Percentiles rank a stretch among this genome's conserved stretches.
These are phyloP conservation scores for Cenopis cana DNA, from an alignment of 2,888 invertebrate species.

Conservation along the genomic window DNA sequence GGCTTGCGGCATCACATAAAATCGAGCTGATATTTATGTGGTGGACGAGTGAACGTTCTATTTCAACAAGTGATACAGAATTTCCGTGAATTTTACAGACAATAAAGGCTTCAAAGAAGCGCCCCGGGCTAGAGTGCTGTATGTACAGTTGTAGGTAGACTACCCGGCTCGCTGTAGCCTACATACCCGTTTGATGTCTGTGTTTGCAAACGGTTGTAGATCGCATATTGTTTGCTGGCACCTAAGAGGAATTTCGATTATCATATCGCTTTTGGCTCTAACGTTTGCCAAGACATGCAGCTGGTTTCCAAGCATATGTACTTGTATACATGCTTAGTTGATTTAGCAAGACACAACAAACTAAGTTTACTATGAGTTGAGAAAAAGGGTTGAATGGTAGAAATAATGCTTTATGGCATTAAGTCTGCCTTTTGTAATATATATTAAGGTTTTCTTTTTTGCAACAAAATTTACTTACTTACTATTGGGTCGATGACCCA, in stretches of 20 bases:
- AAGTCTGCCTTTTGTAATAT: no score
- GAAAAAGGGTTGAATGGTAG: no score
- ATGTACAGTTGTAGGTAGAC: neutral
- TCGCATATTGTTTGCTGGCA: slow-evolving; percentile 14
- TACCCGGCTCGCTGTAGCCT: no score
- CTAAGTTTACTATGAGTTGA: neutral
- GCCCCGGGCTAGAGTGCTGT: neutral
- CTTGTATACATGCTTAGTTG: neutral
- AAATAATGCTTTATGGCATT: no score
- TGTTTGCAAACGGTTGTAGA: neutral
- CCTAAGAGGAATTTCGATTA: neutral
- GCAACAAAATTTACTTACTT: no score
- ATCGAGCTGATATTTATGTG: neutral
- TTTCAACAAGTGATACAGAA: neutral
- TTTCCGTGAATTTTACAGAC: neutral
- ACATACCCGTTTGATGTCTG: slow-evolving; percentile 13
- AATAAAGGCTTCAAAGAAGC: neutral
- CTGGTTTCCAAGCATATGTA: neutral
- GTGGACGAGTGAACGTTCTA: neutral
- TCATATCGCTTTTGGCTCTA: slow-evolving; percentile 9
- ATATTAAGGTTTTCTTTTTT: no score
- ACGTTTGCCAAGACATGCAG: neutral
- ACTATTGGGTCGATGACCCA: no score
- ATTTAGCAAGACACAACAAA: neutral
- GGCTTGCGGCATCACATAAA: neutral